Base-by-base conservation (phyloP, 2,888 invertebrate species). In the Entomobrya proxima region DNA sequence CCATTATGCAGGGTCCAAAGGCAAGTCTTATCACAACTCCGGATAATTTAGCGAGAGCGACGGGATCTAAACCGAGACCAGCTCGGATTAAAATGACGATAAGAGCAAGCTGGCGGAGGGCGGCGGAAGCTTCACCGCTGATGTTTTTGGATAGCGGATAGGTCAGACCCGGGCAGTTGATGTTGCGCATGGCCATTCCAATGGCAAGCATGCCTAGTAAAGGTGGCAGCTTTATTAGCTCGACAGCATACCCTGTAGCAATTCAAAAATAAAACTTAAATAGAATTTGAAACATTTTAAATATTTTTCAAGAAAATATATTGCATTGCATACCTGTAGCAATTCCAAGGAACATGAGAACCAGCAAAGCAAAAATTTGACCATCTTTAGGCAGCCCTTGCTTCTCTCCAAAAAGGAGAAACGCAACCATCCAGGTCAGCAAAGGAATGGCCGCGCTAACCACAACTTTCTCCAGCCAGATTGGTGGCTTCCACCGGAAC, bases 181-280 rank as follows among this genome's bases (percentile, higher is more conserved):
- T 81, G 78, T 88, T 88, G 91, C 94, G 94, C 90, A 95, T 94
- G 55, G 96, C 90, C 76, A 97, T 94, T 89, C 97, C 97, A 55
- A 96, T 95, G 89, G 96, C 92, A 27, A 97, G 94, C 97, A 97
- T 97, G 78, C 97, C 97, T 90, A 97, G 95, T n/a, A 97, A 93
- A 0, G 96, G 95, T 1, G 97, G 97, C 86, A 97, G 92, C 11
- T 96, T 96, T 27, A 96, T 95, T 88, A 96, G 92, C 86, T 95
- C 94, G 92, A 96, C 94, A 30, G 96, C 91, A 94, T 95, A 96
- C 76, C 97, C 97, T 18, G 35, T 15, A 81, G 75, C 40, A 21
- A 32, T 24, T 32, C 24, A 81, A 27, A 24, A 27, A 52, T 76
- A 4, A 11, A 35, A 58, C 18, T 18, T 6, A n/a, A 9, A 55